Evolutionary conservation across 2,888 invertebrate genomes (phyloP), one percentile per base, ranked within the genome.

Genomic region (Nemapogon koenigi): DNA sequence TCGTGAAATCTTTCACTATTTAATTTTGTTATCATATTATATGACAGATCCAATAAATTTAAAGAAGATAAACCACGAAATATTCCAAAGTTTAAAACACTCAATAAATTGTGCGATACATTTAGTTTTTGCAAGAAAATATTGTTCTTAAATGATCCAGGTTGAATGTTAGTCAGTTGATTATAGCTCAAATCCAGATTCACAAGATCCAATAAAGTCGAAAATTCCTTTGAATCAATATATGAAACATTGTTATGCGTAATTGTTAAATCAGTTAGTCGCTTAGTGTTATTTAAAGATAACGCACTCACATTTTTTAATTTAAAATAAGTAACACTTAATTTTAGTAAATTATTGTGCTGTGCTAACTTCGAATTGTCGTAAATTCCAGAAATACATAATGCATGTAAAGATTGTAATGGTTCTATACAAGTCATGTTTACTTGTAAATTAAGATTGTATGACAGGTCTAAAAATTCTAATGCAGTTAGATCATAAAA

Each of bases 111-210:
- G 43, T 70, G 66, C 11, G 71, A 71, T 37, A 71, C 43, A 37
- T 68, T 70, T 3, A 71, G 47, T 4, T 33, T 40, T 16, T 42
- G 14, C 17, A 71, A 47, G 4, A 52, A 41, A 6, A 35, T 39
- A 16, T 62, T 67, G 6, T 65, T 58, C 46, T 53, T 62, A 39
- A 71, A 67, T 18, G 51, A 49, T 3, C 66, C 64, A 1, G 68
- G 61, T 48, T 70, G 64, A 38, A 71, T 59, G 16, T 41, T 55
- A 17, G 43, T 47, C 41, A 71, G 57, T 42, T 56, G 47, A 40
- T 71, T 71, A 16, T 43, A 53, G 45, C 71, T 70, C 15, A 71
- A 39, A 47, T 71, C 69, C 35, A 71, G 45, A 19, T 40, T 29
- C 16, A 30, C 39, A 10, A 71, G 43, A 22, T 41, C 25, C n/a